Evolutionary conservation across 2,113 vertebrate species (phyloP).

Genomic region (Spheniscus mendiculus): DNA sequence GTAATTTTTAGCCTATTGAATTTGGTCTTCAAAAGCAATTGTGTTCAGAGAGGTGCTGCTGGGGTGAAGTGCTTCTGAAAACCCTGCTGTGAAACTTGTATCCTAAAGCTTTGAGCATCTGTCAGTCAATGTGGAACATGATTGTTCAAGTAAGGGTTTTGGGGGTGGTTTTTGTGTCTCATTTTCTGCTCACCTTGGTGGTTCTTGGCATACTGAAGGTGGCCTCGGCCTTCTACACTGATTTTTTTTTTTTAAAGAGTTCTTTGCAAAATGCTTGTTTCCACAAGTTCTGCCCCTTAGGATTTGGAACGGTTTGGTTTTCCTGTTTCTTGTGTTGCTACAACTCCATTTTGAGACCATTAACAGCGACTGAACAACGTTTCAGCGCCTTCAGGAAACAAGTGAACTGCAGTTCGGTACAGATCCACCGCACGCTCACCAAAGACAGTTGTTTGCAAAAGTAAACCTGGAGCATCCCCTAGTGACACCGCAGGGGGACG

Average conservation of each 20-base stretch:
- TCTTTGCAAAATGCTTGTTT: background rate
- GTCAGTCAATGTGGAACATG: accelerated
- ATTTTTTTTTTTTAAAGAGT: background rate
- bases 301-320: accelerated
- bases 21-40: background rate
- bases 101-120: too few relatives aligned
- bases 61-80: background rate
- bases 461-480: background rate
- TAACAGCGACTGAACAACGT: accelerated
- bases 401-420: accelerated
- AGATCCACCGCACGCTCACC: too few relatives aligned
- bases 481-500: background rate
- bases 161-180: accelerated
- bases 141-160: accelerated
- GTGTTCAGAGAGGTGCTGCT: background rate
- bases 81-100: too few relatives aligned
- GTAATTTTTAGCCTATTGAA: background rate
- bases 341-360: accelerated
- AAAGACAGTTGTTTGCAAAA: too few relatives aligned
- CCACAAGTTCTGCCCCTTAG: accelerated
- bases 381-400: accelerated
- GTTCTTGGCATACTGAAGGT: too few relatives aligned
- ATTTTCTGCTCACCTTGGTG: accelerated
- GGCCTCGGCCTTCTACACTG: accelerated
- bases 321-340: background rate